These are phyloP conservation scores for Choloepus hoffmanni DNA, from an alignment of 2,113 vertebrate genomes.

Conservation along the genomic window DNA sequence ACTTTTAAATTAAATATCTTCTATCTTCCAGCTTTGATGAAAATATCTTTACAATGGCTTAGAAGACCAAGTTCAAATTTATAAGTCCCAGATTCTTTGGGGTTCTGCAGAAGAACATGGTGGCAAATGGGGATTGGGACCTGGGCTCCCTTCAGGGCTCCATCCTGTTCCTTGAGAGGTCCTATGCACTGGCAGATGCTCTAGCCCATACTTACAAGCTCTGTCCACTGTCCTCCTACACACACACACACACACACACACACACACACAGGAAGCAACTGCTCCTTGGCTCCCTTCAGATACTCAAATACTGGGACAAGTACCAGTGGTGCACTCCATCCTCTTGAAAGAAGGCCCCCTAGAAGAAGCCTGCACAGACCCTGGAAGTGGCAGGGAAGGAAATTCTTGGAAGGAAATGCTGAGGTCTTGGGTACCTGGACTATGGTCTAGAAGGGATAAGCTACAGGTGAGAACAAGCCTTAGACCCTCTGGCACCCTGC, in stretches of 20 bases:
- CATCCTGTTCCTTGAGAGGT: not conserved
- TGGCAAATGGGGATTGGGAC: not conserved
- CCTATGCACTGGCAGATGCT: not conserved
- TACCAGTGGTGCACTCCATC: not conserved
- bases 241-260: not conserved
- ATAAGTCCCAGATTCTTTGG: not conserved
- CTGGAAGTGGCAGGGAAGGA: not conserved
- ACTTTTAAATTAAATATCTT: not conserved
- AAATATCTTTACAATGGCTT: not conserved
- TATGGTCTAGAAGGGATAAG: not conserved
- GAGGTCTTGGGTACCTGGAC: not conserved
- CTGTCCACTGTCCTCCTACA: not conserved
- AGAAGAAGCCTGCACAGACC: not conserved
- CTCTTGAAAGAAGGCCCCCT: not conserved
- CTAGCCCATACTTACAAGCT: not conserved
- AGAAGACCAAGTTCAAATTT: not conserved
- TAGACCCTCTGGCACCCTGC: accelerated
- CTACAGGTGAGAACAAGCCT: not conserved
- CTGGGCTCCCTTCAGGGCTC: not conserved
- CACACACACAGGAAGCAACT: not conserved
- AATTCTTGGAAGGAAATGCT: not conserved
- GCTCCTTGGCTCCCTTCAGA: not conserved
- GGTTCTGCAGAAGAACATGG: not conserved
- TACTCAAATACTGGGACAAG: not conserved
- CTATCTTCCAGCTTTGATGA: not conserved